Base-by-base conservation (phyloP, 2,888 invertebrate genomes). In the Spilarctia lutea region DNA sequence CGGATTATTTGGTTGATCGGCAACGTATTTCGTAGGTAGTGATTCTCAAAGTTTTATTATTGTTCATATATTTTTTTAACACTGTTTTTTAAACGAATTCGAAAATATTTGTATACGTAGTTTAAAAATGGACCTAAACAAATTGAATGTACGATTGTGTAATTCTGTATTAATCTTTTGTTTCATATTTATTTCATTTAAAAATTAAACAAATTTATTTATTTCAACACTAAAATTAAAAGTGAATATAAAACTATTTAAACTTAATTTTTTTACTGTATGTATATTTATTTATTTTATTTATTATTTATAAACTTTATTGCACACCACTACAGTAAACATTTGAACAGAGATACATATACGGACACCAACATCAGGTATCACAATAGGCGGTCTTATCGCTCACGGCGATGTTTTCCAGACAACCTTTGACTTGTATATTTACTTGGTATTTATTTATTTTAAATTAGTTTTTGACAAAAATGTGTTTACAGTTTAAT, bases 1-100 rank as follows among this genome's bases (percentile, higher is more conserved):
- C 86, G 93, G 95, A 94, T 95, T 94, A 94, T 75, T 84, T 84
- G 83, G 79, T 87, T 84, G 89, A 91, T 90, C 89, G 89, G 88
- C 89, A 90, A 91, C 89, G 88, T 87, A 88, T 89, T 87, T 85
- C 83, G 85, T 87, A 71, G 78, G 81, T 74, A 70, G 42, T 71
- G 91, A 65, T 82, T 85, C 90, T 90, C 93, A 95, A 95, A 93
- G 39, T 66, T 67, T n/a, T 27, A n/a, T 39, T 2, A 4, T 65
- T 42, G 24, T 52, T n/a, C 6, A 6, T 27, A 66, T 20, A 13
- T 27, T 60, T 4, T 11, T 24, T 3, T 11, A 39, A 0, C 27
- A 65, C 3, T 18, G 18, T 18, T 18, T 42, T 42, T 42, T 42
- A 13, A 35, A 35, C 0, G 7, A 35, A 35, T 35, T 35, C 7